These are phyloP conservation scores for Catocala fraxini DNA, from an alignment of 2,888 invertebrate species.

Conservation along the genomic window DNA sequence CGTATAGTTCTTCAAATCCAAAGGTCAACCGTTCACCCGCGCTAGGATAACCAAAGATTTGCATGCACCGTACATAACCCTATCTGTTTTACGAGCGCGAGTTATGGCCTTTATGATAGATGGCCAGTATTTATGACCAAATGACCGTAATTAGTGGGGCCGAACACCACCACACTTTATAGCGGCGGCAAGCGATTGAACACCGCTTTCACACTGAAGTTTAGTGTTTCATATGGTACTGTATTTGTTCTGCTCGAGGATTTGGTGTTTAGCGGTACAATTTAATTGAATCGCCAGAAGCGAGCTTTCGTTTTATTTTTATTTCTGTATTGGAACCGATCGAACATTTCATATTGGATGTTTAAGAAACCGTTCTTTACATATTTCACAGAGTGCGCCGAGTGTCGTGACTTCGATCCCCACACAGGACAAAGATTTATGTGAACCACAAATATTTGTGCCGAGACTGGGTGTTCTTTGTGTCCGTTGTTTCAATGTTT, in stretches of 20 bases:
- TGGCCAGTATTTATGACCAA: constrained; percentile 78
- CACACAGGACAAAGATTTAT: too few relatives aligned
- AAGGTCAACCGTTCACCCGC: constrained; percentile 18
- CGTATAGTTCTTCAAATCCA: neutral
- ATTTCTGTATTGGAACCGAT: constrained; percentile 9
- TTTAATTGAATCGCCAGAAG: constrained; percentile 26
- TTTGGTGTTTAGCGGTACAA: constrained; percentile 42
- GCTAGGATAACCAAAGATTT: constrained; percentile 54
- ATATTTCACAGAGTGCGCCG: too few relatives aligned
- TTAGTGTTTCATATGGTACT: constrained; percentile 43
- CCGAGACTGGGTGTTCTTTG: too few relatives aligned
- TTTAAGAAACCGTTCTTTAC: too few relatives aligned
- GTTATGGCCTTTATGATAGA: constrained; percentile 82
- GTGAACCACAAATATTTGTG: too few relatives aligned
- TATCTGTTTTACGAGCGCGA: constrained; percentile 66
- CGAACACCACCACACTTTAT: constrained; percentile 64
- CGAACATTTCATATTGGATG: constrained; percentile 8
- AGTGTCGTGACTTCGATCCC: too few relatives aligned
- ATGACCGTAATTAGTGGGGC: constrained; percentile 78
- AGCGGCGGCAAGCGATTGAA: constrained; percentile 65
- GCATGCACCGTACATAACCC: constrained; percentile 56
- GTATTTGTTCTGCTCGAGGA: constrained; percentile 47
- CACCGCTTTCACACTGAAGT: constrained; percentile 58
- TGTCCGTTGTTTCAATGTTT: too few relatives aligned
- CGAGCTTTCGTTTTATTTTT: constrained; percentile 5